Percentiles rank a stretch among this genome's conserved stretches.
Conservation (phyloP, 2,113 vertebrate genomes). For the Rhynchopsitta pachyrhyncha region DNA sequence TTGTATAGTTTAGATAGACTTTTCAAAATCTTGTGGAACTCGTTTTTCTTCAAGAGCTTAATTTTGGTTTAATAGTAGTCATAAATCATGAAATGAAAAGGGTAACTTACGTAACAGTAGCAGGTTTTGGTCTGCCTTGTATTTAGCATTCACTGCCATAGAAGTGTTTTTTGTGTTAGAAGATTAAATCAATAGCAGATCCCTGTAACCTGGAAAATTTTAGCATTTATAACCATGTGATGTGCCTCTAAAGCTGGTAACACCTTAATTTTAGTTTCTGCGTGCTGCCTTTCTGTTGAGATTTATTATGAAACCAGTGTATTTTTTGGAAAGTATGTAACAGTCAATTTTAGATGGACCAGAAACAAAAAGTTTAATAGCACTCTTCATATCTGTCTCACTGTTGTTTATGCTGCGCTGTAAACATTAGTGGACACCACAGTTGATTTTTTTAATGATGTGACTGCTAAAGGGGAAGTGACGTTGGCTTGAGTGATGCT, state of each 20-base stretch:
- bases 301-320: background rate
- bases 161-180: background rate
- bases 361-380: background rate
- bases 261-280: background rate
- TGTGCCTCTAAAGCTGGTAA: background rate
- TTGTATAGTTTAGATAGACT: conserved; percentile 8
- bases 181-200: background rate
- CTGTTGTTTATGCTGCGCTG: background rate
- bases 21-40: conserved; percentile 29
- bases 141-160: background rate
- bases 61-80: conserved; percentile 60
- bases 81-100: conserved; percentile 65
- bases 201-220: background rate
- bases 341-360: background rate
- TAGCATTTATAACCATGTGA: background rate
- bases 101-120: conserved; percentile 40
- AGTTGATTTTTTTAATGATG: background rate
- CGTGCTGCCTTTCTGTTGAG: background rate
- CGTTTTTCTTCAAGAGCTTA: conserved; percentile 43
- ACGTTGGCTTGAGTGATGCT: background rate
- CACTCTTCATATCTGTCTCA: background rate
- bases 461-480: background rate
- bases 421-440: background rate
- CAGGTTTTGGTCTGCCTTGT: conserved; percentile 26
- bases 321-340: background rate